Percentiles rank a stretch among this genome's conserved stretches.
These are phyloP conservation scores for Halcyon malimbica DNA, from an alignment of 2,113 vertebrate species.

Conservation along the genomic window DNA sequence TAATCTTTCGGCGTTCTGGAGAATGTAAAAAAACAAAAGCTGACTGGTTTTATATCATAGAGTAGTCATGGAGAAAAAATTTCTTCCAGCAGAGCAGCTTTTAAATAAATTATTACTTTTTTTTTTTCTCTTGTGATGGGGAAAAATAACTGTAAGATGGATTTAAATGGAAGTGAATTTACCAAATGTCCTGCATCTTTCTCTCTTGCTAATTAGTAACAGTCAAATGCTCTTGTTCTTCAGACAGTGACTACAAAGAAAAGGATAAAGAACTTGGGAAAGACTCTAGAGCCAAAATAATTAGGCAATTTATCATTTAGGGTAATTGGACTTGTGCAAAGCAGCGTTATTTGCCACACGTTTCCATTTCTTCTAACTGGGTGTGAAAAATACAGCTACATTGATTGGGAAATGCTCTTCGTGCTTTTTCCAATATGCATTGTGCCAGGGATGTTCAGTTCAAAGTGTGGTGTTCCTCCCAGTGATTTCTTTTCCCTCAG, in stretches of 20 bases:
- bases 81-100: slow-evolving; percentile 22
- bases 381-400: slow-evolving; percentile 36
- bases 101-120: slow-evolving; percentile 64
- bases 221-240: slow-evolving; percentile 56
- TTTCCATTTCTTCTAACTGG: slow-evolving; percentile 50
- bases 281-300: slow-evolving; percentile 56
- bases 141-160: slow-evolving; percentile 33
- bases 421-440: slow-evolving; percentile 30
- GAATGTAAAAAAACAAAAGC: slow-evolving; percentile 39
- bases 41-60: slow-evolving; percentile 27
- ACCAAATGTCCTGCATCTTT: slow-evolving; percentile 46
- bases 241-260: slow-evolving; percentile 55
- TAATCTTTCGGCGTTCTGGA: not conserved
- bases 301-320: slow-evolving; percentile 66
- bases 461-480: slow-evolving; percentile 56
- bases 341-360: slow-evolving; percentile 44
- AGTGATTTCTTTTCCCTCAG: slow-evolving; percentile 60
- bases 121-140: not conserved
- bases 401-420: slow-evolving; percentile 21
- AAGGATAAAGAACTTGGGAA: slow-evolving; percentile 36
- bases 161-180: slow-evolving; percentile 54
- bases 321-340: slow-evolving; percentile 61
- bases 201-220: slow-evolving; percentile 61
- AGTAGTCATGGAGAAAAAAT: slow-evolving; percentile 39
- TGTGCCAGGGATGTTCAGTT: slow-evolving; percentile 16